These are phyloP conservation scores for Masticophis lateralis DNA, from an alignment of 2,797 vertebrate genomes.

Conservation along the genomic window DNA sequence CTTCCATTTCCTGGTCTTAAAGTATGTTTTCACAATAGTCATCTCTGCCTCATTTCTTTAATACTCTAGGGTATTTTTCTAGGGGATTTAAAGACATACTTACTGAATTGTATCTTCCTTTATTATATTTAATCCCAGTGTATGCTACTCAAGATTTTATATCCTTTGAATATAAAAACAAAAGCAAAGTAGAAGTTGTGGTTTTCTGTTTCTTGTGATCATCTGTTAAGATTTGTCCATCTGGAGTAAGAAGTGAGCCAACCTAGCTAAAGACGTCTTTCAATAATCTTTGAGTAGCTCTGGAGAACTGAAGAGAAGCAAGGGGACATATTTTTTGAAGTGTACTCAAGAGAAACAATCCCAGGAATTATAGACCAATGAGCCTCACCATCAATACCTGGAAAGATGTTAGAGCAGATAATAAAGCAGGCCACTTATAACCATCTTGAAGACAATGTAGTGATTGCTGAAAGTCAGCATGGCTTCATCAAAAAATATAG, in stretches of 20 bases:
- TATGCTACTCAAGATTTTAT: neutral
- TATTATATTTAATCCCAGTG: neutral
- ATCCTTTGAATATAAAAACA: neutral
- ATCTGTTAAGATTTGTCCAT: neutral
- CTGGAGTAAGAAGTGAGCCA: neutral
- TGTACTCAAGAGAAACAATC: neutral
- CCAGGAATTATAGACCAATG: neutral
- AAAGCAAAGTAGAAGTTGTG: neutral
- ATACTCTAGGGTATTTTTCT: neutral
- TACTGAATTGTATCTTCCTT: neutral
- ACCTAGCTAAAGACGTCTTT: neutral
- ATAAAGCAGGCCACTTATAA: neutral
- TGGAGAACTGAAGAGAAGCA: neutral
- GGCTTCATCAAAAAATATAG: neutral
- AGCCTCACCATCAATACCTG: neutral
- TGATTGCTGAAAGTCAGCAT: neutral
- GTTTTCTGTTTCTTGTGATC: neutral
- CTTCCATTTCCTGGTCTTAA: neutral
- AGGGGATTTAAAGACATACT: neutral
- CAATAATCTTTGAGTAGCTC: neutral
- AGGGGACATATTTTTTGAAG: neutral
- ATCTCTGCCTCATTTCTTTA: neutral
- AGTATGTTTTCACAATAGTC: neutral
- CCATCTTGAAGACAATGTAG: neutral
- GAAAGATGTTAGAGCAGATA: neutral